These are phyloP conservation scores for Coendou prehensilis DNA, from an alignment of 2,797 vertebrate genomes.

Conservation along the genomic window DNA sequence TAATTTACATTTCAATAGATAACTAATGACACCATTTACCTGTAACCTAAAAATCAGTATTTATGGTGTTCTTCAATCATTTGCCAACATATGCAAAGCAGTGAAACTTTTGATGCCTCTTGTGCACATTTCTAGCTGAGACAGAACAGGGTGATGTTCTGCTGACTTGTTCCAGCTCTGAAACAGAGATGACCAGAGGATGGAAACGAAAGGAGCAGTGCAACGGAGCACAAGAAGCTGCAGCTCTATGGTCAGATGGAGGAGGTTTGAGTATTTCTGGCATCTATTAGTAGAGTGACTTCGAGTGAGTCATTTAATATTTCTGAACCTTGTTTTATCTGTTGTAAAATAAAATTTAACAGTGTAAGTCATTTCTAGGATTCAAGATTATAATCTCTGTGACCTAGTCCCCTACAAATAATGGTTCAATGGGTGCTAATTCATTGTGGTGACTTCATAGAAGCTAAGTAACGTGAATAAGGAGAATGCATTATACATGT, in stretches of 20 bases:
- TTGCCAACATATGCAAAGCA: not conserved
- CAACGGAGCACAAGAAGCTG: not conserved
- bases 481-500: not conserved
- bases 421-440: not conserved
- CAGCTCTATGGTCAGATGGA: not conserved
- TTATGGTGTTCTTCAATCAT: not conserved
- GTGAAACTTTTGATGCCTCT: not conserved
- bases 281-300: not conserved
- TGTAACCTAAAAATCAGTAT: not conserved
- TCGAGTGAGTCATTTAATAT: not conserved
- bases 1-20: not conserved
- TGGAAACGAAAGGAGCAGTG: not conserved
- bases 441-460: not conserved
- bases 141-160: not conserved
- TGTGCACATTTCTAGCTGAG: not conserved
- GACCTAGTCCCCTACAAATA: not conserved
- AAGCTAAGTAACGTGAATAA: not conserved
- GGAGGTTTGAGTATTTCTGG: not conserved
- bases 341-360: not conserved
- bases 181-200: not conserved
- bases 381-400: not conserved
- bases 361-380: not conserved
- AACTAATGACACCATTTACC: not conserved
- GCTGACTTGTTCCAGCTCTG: not conserved
- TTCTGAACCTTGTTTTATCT: not conserved